Evolutionary conservation across 2,888 invertebrate genomes (phyloP).

Genomic region (Sialis fuliginosa): DNA sequence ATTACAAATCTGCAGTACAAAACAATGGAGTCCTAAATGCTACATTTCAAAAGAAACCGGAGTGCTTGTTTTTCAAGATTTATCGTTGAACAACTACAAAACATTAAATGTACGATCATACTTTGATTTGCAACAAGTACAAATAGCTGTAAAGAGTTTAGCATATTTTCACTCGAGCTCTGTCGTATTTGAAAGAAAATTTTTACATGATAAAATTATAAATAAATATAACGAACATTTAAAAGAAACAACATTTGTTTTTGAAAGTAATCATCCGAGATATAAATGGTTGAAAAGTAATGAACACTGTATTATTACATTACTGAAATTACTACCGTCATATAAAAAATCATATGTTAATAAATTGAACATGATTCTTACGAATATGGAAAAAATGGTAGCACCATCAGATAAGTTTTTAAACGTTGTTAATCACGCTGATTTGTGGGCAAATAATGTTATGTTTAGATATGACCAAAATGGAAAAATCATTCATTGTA

Average conservation of each 20-base stretch:
- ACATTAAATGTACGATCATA: conserved; percentile 3
- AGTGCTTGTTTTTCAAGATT: conserved; percentile 29
- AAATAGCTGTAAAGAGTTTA: conserved; percentile 26
- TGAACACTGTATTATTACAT: conserved; percentile 13
- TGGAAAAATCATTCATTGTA: conserved; percentile 32
- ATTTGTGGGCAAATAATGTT: conserved; percentile 45
- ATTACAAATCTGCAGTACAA: conserved; percentile 24
- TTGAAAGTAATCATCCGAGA: conserved; percentile 19
- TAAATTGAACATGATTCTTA: conserved; percentile 12
- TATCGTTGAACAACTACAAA: conserved; percentile 24
- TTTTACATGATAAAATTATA: conserved; percentile 12
- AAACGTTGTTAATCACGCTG: conserved; percentile 39
- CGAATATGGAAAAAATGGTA: conserved; percentile 12
- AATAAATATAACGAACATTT: conserved; percentile 15
- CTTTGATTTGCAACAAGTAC: conserved; percentile 26
- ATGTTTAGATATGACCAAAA: conserved; percentile 30
- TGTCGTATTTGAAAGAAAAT: neutral
- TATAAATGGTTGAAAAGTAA: conserved; percentile 14
- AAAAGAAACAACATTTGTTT: conserved; percentile 14
- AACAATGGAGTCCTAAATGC: conserved; percentile 9
- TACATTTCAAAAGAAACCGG: conserved; percentile 11
- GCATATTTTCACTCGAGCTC: conserved; percentile 26
- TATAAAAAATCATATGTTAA: conserved; percentile 7
- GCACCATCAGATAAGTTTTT: conserved; percentile 22
- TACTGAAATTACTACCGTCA: conserved; percentile 12